Conservation (phyloP, 2,888 invertebrate species). For the Lacanobia wlatinum region DNA sequence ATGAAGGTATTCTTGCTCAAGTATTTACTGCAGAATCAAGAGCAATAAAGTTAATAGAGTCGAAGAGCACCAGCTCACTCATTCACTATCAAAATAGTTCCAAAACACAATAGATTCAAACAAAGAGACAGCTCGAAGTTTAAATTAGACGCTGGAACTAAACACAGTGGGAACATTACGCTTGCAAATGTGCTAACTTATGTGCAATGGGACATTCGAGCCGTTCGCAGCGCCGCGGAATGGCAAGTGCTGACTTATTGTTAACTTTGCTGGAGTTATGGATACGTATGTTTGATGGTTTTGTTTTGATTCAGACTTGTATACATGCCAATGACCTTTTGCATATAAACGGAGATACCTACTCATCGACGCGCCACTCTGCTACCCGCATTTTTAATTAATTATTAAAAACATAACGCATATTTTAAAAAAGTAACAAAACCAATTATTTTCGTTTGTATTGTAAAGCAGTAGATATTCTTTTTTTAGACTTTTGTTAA, state of each 20-base stretch:
- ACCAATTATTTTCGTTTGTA: no score
- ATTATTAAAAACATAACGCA: no score
- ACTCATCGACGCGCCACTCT: no score
- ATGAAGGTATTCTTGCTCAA: neutral
- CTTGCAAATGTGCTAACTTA: constrained; percentile 72
- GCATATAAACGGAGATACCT: no score
- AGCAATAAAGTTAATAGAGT: no score
- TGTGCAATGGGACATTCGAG: constrained; percentile 60
- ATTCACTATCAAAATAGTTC: constrained; percentile 35
- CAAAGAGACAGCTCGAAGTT: constrained; percentile 66
- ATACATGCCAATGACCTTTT: no score
- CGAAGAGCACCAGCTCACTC: neutral
- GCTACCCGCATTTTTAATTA: no score
- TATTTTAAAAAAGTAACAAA: no score
- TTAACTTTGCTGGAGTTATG: constrained; percentile 15
- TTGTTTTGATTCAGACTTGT: no score
- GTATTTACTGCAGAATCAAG: neutral
- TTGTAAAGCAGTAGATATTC: no score
- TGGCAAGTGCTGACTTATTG: constrained; percentile 45
- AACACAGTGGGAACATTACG: constrained; percentile 62
- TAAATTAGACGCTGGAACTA: constrained; percentile 67
- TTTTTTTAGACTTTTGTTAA: no score
- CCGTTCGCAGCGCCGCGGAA: constrained; percentile 11
- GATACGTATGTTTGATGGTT: neutral
- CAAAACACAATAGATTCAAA: constrained; percentile 49